Evolutionary conservation across 2,113 vertebrate genomes (phyloP).

Genomic region (Limanda limanda): DNA sequence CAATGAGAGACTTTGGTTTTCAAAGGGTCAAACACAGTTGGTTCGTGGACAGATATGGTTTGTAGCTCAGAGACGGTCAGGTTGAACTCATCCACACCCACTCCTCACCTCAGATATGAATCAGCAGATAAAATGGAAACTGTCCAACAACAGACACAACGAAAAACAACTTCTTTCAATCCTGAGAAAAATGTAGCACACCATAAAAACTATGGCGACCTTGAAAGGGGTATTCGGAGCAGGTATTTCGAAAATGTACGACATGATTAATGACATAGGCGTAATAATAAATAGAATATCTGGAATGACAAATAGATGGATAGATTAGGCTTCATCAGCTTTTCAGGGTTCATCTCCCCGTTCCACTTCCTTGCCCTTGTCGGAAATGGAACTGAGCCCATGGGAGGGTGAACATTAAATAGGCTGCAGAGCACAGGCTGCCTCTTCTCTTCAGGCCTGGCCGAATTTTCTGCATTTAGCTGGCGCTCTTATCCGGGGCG

Average conservation of each 20-base stretch:
- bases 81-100: constrained; percentile 15
- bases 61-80: constrained; percentile 18
- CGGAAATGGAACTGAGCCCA: constrained; percentile 72
- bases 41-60: background rate
- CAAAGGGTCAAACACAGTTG: background rate
- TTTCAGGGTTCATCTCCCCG: constrained; percentile 21
- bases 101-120: constrained; percentile 25
- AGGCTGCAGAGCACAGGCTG: constrained; percentile 40
- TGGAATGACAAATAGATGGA: background rate
- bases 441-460: constrained; percentile 23
- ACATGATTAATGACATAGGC: background rate
- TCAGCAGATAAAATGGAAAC: constrained; percentile 5
- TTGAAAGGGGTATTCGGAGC: background rate
- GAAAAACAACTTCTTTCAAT: background rate
- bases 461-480: constrained; percentile 26
- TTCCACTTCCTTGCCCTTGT: constrained; percentile 37
- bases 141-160: constrained; percentile 12
- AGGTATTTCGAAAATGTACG: background rate
- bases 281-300: background rate
- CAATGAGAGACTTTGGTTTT: background rate
- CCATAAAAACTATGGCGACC: background rate
- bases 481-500: constrained; percentile 22
- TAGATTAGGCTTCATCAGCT: constrained; percentile 1
- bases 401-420: constrained; percentile 43
- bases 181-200: constrained; percentile 4